phyloP scores from a whole-genome alignment of 2,888 invertebrate species.

The Iselma pallidipennis region DNA sequence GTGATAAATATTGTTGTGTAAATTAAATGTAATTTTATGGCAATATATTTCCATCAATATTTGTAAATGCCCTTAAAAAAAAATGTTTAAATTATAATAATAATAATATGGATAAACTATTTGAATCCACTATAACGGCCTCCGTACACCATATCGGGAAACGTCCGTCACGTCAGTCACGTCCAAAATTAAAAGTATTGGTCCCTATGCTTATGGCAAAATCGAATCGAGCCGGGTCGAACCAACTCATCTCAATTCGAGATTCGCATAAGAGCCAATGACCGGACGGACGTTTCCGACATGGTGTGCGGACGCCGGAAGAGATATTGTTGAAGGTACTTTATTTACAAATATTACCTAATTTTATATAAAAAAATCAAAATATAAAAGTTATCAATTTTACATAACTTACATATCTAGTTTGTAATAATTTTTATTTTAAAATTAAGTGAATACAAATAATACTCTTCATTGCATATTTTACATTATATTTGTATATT shows the following conservation, averaged over 20 bases:
- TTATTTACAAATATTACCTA: background rate
- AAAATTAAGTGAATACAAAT: background rate
- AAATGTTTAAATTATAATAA: too few species aligned
- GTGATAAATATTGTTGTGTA: slow-evolving; percentile 22
- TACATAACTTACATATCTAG: background rate
- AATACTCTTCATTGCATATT: background rate
- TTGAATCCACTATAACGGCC: too few species aligned
- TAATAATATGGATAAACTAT: too few species aligned
- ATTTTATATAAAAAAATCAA: background rate
- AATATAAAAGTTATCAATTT: background rate
- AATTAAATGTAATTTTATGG: slow-evolving; percentile 5
- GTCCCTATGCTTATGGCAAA: too few species aligned
- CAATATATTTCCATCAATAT: background rate
- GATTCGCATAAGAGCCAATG: too few species aligned
- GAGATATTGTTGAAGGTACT: background rate
- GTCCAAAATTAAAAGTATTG: too few species aligned
- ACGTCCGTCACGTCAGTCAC: too few species aligned
- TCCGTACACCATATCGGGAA: too few species aligned
- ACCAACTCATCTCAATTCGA: too few species aligned
- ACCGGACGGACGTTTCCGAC: too few species aligned
- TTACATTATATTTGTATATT: background rate
- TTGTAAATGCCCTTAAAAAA: background rate
- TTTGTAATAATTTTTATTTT: background rate
- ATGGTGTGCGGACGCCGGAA: too few species aligned
- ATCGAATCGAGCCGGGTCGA: too few species aligned